Conservation (phyloP, 2,797 vertebrate genomes). For the Mareca penelope region DNA sequence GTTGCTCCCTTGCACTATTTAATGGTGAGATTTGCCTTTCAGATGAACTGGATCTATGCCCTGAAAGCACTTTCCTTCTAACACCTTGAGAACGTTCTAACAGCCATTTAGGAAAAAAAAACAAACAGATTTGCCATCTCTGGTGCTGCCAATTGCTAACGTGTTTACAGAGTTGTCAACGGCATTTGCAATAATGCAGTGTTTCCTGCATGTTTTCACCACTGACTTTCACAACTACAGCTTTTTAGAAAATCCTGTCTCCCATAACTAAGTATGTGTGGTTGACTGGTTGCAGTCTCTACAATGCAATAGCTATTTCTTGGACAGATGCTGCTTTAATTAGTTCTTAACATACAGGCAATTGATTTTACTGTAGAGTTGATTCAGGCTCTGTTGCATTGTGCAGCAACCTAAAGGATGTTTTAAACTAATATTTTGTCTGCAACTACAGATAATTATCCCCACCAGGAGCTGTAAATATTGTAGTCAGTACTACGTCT, state of each 20-base stretch:
- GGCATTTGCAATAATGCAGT: background rate
- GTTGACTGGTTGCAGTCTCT: background rate
- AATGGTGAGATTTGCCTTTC: slow-evolving; percentile 14
- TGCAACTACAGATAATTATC: background rate
- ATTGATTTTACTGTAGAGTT: background rate
- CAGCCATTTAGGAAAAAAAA: slow-evolving; percentile 1
- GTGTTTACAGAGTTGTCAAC: background rate
- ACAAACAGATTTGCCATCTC: background rate
- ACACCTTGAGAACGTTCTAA: background rate
- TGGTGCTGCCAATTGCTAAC: background rate
- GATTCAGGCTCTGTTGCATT: background rate
- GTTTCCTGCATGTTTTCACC: background rate
- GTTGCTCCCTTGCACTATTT: background rate
- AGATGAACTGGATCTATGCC: slow-evolving; percentile 38
- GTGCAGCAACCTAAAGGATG: background rate
- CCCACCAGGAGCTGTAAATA: background rate
- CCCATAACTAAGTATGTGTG: background rate
- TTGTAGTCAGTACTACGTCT: background rate
- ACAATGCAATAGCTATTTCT: background rate
- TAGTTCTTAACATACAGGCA: background rate
- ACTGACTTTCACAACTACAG: background rate
- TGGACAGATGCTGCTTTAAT: background rate
- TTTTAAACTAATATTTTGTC: background rate
- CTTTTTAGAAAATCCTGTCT: background rate
- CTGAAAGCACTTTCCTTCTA: slow-evolving; percentile 35